Conservation (phyloP, 2,113 vertebrate genomes). For the Halcyon senegalensis region DNA sequence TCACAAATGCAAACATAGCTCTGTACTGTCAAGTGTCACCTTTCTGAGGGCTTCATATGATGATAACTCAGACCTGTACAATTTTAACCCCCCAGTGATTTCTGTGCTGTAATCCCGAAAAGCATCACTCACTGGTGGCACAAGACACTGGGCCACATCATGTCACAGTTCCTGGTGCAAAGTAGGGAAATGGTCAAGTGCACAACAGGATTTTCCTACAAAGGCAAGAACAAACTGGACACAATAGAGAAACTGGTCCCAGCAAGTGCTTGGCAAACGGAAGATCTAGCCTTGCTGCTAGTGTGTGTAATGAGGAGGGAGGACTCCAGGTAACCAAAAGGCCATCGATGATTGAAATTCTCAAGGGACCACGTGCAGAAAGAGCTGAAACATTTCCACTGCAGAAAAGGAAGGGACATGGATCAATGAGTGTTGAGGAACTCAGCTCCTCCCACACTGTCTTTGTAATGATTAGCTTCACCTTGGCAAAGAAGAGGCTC, state of each 20-base stretch:
- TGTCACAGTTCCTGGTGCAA: background rate
- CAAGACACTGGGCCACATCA: background rate
- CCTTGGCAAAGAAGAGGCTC: background rate
- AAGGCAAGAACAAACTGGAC: background rate
- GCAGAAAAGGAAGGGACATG: background rate
- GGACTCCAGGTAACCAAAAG: background rate
- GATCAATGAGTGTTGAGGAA: background rate
- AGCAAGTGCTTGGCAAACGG: background rate
- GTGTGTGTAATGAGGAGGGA: background rate
- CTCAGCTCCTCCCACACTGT: background rate
- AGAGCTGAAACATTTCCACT: background rate
- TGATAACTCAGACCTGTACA: background rate
- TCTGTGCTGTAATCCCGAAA: background rate
- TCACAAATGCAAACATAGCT: background rate
- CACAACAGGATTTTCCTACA: background rate
- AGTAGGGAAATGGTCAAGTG: background rate
- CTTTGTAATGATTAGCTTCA: background rate
- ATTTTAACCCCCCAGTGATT: background rate
- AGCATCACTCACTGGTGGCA: background rate
- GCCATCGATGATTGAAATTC: background rate
- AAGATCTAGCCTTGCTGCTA: background rate
- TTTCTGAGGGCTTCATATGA: background rate
- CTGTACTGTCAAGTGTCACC: background rate
- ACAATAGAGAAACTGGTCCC: background rate
- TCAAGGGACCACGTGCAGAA: background rate